A percentile compares a stretch with the other conserved stretches of the same genome.
These are phyloP conservation scores for Notocelia uddmanniana DNA, from an alignment of 2,888 invertebrate genomes.

Conservation along the genomic window DNA sequence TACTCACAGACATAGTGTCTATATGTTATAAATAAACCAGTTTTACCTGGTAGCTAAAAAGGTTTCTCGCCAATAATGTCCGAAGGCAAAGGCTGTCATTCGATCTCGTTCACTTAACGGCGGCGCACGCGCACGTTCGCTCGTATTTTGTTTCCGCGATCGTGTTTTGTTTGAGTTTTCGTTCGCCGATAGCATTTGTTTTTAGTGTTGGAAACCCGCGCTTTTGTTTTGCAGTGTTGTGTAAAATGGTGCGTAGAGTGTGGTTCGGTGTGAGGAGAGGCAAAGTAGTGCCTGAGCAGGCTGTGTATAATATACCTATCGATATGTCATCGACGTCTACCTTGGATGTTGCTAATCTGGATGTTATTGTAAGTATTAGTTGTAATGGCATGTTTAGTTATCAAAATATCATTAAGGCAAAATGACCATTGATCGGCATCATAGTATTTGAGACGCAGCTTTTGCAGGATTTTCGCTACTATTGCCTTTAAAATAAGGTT, in stretches of 20 bases:
- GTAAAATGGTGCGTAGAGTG: conserved; percentile 73
- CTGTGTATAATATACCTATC: conserved; percentile 60
- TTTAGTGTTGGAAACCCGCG: neutral
- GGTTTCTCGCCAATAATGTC: conserved; percentile 66
- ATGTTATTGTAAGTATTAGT: conserved; percentile 40
- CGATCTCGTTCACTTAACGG: conserved; percentile 64
- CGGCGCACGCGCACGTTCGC: conserved; percentile 66
- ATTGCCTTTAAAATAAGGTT: no score
- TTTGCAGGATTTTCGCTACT: no score
- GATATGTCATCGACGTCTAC: conserved; percentile 74
- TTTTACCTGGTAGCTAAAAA: conserved; percentile 35
- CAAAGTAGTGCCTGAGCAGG: conserved; percentile 75
- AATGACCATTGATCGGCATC: no score
- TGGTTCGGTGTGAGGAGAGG: conserved; percentile 71
- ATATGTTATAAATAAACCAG: neutral
- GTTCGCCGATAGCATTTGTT: conserved; percentile 3
- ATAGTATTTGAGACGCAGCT: no score
- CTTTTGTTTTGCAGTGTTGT: conserved; percentile 49
- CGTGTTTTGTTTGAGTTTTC: conserved; percentile 21
- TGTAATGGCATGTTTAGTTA: neutral
- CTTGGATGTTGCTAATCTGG: conserved; percentile 72
- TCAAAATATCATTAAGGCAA: no score
- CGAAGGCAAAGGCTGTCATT: conserved; percentile 71
- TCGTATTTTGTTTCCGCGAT: conserved; percentile 21
- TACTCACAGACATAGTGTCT: neutral